A percentile compares a stretch with the other conserved stretches of the same genome.
Conservation (phyloP, 92 coral and sea anemone species). For the Porites lobata region DNA sequence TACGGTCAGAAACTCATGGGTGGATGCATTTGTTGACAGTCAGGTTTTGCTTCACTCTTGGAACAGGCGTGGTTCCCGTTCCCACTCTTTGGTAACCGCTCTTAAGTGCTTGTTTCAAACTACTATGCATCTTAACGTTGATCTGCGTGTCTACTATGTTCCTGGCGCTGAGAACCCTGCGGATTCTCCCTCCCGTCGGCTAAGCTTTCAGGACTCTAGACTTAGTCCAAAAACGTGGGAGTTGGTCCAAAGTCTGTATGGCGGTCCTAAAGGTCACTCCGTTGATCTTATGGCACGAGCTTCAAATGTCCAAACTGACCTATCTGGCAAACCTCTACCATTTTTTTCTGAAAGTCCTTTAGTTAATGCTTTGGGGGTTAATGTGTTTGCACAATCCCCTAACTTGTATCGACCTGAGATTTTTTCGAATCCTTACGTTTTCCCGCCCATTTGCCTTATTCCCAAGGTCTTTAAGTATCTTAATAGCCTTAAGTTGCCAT, state of each 20-base stretch:
- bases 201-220: conserved; percentile 44
- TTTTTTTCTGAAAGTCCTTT: conserved; percentile 64
- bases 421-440: conserved; percentile 63
- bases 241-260: conserved; percentile 37
- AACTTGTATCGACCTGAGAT: neutral
- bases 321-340: conserved; percentile 56
- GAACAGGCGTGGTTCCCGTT: conserved; percentile 49
- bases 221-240: conserved; percentile 40
- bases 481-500: conserved; percentile 1
- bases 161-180: conserved; percentile 55
- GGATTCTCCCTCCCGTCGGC: conserved; percentile 64
- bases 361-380: conserved; percentile 33
- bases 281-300: conserved; percentile 68
- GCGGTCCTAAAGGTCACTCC: conserved; percentile 65
- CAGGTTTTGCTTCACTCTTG: conserved; percentile 56
- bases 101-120: conserved; percentile 43
- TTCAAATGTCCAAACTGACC: conserved; percentile 60
- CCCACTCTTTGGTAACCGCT: conserved; percentile 40
- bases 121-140: conserved; percentile 25
- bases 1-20: conserved; percentile 48
- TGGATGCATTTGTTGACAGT: conserved; percentile 57
- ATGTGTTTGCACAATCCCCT: conserved; percentile 61
- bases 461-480: conserved; percentile 52
- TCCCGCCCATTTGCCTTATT: conserved; percentile 51
- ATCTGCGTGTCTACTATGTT: conserved; percentile 35